phyloP scores from a whole-genome alignment of 1,140 invertebrate genomes.

The Nymphalis io region DNA sequence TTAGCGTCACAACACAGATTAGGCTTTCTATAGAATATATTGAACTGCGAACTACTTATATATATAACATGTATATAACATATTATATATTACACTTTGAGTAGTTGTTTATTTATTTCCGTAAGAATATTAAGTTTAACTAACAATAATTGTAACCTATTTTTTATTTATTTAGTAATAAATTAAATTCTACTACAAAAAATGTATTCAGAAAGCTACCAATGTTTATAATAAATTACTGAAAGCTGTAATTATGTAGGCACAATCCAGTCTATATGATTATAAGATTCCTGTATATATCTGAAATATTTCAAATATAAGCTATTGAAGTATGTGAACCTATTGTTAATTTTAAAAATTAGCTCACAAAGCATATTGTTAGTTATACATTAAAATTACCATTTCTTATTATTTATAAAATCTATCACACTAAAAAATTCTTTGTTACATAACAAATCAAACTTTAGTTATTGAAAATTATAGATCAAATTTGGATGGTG shows the following conservation, averaged over 20 bases:
- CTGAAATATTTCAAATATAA: constrained; percentile 4
- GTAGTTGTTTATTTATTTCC: neutral
- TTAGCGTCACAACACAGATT: neutral
- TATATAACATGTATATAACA: neutral
- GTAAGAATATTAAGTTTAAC: neutral
- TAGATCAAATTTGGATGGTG: no score
- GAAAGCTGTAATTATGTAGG: constrained; percentile 31
- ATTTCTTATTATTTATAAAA: constrained; percentile 1
- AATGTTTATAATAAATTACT: constrained; percentile 13
- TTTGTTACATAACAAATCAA: neutral
- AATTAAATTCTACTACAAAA: constrained; percentile 11
- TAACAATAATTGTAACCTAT: neutral
- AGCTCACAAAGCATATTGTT: neutral
- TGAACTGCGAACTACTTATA: neutral
- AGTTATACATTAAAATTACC: neutral
- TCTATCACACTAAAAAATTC: neutral
- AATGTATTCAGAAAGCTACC: constrained; percentile 6
- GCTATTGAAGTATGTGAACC: neutral
- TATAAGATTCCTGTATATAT: constrained; percentile 25
- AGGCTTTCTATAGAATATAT: neutral
- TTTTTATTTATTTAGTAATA: constrained; percentile 1
- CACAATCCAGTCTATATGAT: constrained; percentile 37
- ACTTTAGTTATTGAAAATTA: neutral
- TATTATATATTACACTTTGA: neutral
- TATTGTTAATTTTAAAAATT: neutral